Evolutionary conservation across 1,140 invertebrate species (phyloP), one percentile per base, ranked within the genome.

Genomic region (Cotesia glomerata): DNA sequence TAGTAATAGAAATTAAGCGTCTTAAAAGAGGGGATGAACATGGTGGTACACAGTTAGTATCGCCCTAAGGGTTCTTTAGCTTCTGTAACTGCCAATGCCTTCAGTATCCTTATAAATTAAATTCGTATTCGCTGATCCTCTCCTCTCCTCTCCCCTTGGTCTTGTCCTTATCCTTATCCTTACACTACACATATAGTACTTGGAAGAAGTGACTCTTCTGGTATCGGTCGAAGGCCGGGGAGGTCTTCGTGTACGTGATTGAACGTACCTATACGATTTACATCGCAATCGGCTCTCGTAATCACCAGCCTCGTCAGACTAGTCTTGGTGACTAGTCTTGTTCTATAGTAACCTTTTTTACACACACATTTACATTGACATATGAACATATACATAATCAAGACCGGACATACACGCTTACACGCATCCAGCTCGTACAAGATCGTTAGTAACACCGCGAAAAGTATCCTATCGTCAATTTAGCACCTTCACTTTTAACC

Each of bases 241-340:
- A 77, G 76, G 74, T 76, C 71, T 74, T 73, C 73, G 71, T 76
- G 76, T 79, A 78, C 82, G 80, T 84, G 82, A 84, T 84, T 82
- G 80, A 84, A 81, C 81, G 80, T 78, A 75, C 77, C 71, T 72
- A 77, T 77, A 79, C 81, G 81, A 84, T 84, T 84, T 83, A 84
- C 83, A 84, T 84, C 80, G 83, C 82, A 81, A 84, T 82, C 83
- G 83, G 67, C 45, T 74, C 75, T 75, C 80, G 82, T 83, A 84
- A 82, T 84, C 83, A 84, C 76, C 79, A 74, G 73, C 39, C 39
- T 45, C 39, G 5, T 45, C 39, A 5, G 5, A 45, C 39, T 45
- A 45, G 39, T 45, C 39, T 11, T 45, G 8, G 39, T 45, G 7
- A 45, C 39, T 45, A 45, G 39, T 45, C 39, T 45, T 45, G 39